phyloP scores from a whole-genome alignment of 2,113 vertebrate species.

The Malurus cyaneus region DNA sequence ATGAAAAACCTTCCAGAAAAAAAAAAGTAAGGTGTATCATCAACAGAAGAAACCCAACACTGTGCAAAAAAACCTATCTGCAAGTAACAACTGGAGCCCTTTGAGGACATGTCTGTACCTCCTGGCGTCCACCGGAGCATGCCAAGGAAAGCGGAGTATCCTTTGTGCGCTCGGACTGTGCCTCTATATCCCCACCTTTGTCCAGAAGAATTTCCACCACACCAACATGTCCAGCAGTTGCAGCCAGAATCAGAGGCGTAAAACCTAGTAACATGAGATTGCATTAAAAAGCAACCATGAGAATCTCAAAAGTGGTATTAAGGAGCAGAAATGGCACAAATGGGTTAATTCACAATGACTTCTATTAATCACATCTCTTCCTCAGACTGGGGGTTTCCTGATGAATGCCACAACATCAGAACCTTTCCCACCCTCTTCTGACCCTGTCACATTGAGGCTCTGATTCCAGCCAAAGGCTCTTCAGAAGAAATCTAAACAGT shows the following conservation, averaged over 20 bases:
- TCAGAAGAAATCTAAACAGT: not conserved
- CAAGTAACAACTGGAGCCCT: not conserved
- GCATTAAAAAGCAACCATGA: not conserved
- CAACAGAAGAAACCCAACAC: not conserved
- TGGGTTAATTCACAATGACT: not conserved
- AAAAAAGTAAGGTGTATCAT: not conserved
- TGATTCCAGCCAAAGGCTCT: not conserved
- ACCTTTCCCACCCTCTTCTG: not conserved
- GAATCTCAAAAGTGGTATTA: not conserved
- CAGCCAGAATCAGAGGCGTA: constrained; percentile 95
- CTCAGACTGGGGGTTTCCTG: not conserved
- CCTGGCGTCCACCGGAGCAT: constrained; percentile 95
- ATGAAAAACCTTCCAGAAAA: not conserved
- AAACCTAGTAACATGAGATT: constrained; percentile 78
- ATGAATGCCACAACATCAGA: not conserved
- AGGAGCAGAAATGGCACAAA: not conserved
- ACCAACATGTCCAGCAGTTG: constrained; percentile 96
- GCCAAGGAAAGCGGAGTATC: constrained; percentile 96
- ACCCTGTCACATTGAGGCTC: not conserved
- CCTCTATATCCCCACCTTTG: constrained; percentile 98
- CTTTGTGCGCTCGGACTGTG: constrained; percentile 98
- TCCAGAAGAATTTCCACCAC: constrained; percentile 97
- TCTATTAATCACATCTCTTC: not conserved
- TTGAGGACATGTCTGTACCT: constrained; percentile 72
- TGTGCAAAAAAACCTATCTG: not conserved